A percentile compares a stretch with the other conserved stretches of the same genome.
Evolutionary conservation across 2,888 invertebrate species (phyloP).

Genomic region (Aethes cnicana): DNA sequence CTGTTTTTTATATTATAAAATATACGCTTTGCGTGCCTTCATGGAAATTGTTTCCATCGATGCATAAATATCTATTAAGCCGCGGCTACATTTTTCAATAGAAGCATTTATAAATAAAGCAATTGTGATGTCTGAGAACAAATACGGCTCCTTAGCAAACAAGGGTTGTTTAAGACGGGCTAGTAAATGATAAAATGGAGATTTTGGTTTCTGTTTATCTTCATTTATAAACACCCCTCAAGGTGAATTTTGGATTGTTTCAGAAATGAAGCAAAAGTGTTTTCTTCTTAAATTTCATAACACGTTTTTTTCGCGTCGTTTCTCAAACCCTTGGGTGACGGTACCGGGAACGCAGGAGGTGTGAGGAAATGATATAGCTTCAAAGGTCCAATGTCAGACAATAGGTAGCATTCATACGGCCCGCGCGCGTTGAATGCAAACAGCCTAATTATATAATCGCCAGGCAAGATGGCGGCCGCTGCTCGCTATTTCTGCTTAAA

Average conservation of each 20-base stretch:
- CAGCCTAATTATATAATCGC: conserved; percentile 70
- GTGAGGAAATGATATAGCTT: conserved; percentile 77
- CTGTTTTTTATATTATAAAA: conserved; percentile 54
- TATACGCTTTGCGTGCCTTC: conserved; percentile 52
- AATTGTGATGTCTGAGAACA: conserved; percentile 46
- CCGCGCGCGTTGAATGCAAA: conserved; percentile 72
- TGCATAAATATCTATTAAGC: conserved; percentile 81
- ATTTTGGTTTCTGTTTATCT: conserved; percentile 51
- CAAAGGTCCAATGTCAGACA: conserved; percentile 80
- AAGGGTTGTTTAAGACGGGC: conserved; percentile 57
- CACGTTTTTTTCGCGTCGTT: conserved; percentile 47
- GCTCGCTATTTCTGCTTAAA: conserved; percentile 38
- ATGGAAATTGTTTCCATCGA: conserved; percentile 71
- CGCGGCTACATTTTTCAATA: conserved; percentile 77
- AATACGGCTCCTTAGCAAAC: conserved; percentile 64
- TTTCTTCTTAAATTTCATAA: conserved; percentile 65
- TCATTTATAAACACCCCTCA: conserved; percentile 43
- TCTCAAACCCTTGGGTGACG: conserved; percentile 25
- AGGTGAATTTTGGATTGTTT: conserved; percentile 15
- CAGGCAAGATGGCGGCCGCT: conserved; percentile 65
- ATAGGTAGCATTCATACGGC: conserved; percentile 80
- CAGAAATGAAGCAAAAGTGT: conserved; percentile 30
- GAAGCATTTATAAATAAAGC: conserved; percentile 46
- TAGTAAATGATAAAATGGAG: conserved; percentile 57
- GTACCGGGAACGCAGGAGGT: conserved; percentile 60